Conservation (phyloP, 1,140 invertebrate species). For the Philotrypesis tridentata region DNA sequence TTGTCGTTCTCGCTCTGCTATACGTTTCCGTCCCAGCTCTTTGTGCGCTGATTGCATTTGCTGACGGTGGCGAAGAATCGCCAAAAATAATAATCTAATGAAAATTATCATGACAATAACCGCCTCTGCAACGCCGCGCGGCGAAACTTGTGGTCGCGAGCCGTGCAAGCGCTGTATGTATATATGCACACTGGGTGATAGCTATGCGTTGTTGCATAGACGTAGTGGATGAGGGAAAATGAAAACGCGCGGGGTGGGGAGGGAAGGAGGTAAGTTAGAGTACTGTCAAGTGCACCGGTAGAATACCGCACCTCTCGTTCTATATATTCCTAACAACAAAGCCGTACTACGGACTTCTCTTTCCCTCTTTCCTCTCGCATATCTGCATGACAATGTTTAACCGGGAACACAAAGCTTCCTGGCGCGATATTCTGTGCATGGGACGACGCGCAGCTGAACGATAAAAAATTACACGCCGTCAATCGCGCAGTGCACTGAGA, state of each 20-base stretch:
- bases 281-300: constrained; percentile 30
- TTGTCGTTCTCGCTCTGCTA: not conserved
- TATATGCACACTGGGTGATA: not conserved
- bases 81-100: constrained; percentile 63
- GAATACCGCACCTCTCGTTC: constrained; percentile 29
- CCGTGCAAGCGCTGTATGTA: not conserved
- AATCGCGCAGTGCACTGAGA: not conserved
- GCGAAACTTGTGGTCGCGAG: not conserved
- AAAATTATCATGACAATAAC: constrained; percentile 66
- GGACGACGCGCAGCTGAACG: constrained; percentile 8
- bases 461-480: constrained; percentile 33
- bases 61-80: constrained; percentile 53
- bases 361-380: not conserved
- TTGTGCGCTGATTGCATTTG: constrained; percentile 52
- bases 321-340: constrained; percentile 57
- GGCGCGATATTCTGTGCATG: not conserved
- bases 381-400: constrained; percentile 70
- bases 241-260: constrained; percentile 33
- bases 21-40: not conserved
- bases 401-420: constrained; percentile 63
- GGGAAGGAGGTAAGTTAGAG: constrained; percentile 24
- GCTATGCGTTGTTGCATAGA: not conserved
- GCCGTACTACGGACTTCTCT: constrained; percentile 36
- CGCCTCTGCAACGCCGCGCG: too few species aligned
- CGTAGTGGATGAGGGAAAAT: not conserved